Evolutionary conservation across 2,797 vertebrate genomes (phyloP), one percentile per base, ranked within the genome.

Genomic region (Neoniphon sammara): DNA sequence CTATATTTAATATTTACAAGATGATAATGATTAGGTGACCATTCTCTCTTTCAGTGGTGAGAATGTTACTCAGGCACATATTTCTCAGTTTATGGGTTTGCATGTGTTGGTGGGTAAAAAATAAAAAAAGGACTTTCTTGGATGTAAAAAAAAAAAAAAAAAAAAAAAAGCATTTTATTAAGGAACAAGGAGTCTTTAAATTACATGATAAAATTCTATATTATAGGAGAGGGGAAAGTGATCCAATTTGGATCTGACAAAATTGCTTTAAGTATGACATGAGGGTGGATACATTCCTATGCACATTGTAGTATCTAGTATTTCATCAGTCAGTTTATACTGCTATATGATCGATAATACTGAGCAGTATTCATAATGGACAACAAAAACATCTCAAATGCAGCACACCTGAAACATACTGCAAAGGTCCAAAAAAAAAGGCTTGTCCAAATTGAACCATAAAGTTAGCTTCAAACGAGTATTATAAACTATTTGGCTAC

Each of bases 31-130:
- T 79, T 71, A 85, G 80, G 77, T 82, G 66, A 88, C 75, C 89
- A 82, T 87, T 87, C 82, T 82, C 80, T 87, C 44, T 87, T 80
- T 88, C 78, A 3, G 74, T 47, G 82, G 73, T 73, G 81, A 89
- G 79, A 83, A 83, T 82, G 79, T 80, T 81, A 70, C 83, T 78
- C 87, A 93, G 92, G 92, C 92, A 93, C 92, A 86, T 91, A 53
- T 84, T 88, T 68, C 20, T 85, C 59, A 66, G 58, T 75, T 56
- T 70, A 60, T 80, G 77, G 25, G 69, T 56, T 67, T 69, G 20
- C 2, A 42, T 73, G 27, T 30, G 18, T 39, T n/a, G 12, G 27
- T 66, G 47, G 52, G 62, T 77, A 55, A 10, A 77, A 75, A 81
- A 84, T 68, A 70, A 76, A 81, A 82, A 31, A 74, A 67, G 18